Base-by-base conservation (phyloP, 2,888 invertebrate species). In the Gymnosoma rotundatum region DNA sequence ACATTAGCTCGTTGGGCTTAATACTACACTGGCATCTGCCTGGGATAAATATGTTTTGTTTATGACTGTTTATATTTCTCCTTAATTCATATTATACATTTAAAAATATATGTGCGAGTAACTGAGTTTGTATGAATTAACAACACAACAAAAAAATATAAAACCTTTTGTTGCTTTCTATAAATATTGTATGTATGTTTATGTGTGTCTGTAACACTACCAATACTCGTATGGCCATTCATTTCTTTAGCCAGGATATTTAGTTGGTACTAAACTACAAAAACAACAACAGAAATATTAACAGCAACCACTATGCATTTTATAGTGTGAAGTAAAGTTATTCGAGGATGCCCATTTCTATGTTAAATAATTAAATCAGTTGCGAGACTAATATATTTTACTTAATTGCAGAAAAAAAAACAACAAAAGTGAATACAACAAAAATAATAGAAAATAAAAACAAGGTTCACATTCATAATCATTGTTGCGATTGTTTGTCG, bases 331-430 rank as follows among this genome's bases (percentile, higher is more conserved):
- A 38, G 25, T 54, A 36, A 38, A 73, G 50, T 52, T 75, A 64
- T 70, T 70, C 75, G 50, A n/a, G 60, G 69, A 60, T 83, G 69
- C 78, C 73, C 80, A 89, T 88, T 90, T 89, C 90, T 90, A 89
- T 89, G 89, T 90, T 90, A 87, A 91, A 91, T 91, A 91, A 90
- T 90, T 91, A 91, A 90, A 91, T 90, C 90, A 89, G 90, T 88
- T 88, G 89, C 89, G 88, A 88, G 91, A 89, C 91, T 89, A 90
- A 90, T 90, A 89, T 91, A 88, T 91, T 89, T 88, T 88, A 88
- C 88, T 90, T 89, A 90, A 91, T 90, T 89, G 90, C 90, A 83
- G 75, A 83, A 63, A 80, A 25, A 45, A 25, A 52, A 20, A 52
- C 52, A 72, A 52, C 52, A 72, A 82, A 42, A 82, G 60, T 48